Base-by-base conservation (phyloP, 2,113 vertebrate genomes). In the Cololabis saira region DNA sequence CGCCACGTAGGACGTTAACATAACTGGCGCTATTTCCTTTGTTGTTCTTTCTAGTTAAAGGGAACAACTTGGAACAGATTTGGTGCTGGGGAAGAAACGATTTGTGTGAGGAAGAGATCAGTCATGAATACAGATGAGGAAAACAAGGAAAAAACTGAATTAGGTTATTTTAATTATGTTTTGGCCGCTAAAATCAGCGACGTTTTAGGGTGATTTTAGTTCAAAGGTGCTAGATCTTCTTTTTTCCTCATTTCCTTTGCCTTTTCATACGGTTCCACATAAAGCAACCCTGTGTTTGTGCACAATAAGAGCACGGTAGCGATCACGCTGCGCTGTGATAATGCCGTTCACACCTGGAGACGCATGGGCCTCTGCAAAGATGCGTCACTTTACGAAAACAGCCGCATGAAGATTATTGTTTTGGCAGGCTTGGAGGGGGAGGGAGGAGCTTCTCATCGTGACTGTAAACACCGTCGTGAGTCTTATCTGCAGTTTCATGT, bases 281-380 rank as follows among this genome's bases (percentile, higher is more conserved):
- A 2, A 14, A 45, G 40, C 22, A 0, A 1, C n/a, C 15, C 58
- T 6, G 2, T n/a, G 6, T 66, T 40, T 22, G 30, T 50, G 45
- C 50, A 43, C 14, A 21, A 40, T 7, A 60, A 67, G 59, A 50
- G 14, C 45, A 40, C 48, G n/a, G 5, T 4, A 42, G 58, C 49
- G n/a, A 13, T 33, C 19, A 0, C 19, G 24, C 8, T 2, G 11
- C 17, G 4, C 40, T 14, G 30, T 4, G 30, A 5, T 11, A 18
- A 44, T 5, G 19, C 44, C 30, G 9, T 47, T 42, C 52, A 19
- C 8, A 71, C 43, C 53, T 67, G 50, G 57, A 74, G 24, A 53
- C 17, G 43, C 27, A 13, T 12, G 11, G 30, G 41, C n/a, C 12
- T 15, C 21, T 60, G 41, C 22, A 27, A 43, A 27, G 12, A 17